These are phyloP conservation scores for Scatophagus argus DNA, from an alignment of 2,113 vertebrate species.

Conservation along the genomic window DNA sequence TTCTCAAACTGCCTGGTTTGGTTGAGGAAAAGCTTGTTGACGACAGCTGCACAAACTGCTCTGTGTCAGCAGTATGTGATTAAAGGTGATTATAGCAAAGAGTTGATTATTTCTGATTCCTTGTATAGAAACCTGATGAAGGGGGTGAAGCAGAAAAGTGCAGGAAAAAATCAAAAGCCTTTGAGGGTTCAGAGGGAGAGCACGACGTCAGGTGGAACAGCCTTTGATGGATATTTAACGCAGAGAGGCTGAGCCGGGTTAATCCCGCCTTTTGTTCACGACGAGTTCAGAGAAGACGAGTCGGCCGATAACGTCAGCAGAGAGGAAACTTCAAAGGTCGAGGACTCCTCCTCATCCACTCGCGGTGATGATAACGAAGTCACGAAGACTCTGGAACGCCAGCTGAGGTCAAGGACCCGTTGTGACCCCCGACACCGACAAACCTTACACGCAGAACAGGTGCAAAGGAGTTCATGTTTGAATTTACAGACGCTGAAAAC, in stretches of 20 bases:
- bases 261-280: conserved; percentile 66
- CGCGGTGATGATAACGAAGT: conserved; percentile 13
- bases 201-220: conserved; percentile 22
- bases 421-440: conserved; percentile 5
- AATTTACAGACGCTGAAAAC: not conserved
- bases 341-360: conserved; percentile 26
- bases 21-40: no score
- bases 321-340: conserved; percentile 57
- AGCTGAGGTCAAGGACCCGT: not conserved
- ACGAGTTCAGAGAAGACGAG: conserved; percentile 42
- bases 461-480: not conserved
- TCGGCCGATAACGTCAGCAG: conserved; percentile 17
- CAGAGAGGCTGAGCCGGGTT: conserved; percentile 41
- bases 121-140: not conserved
- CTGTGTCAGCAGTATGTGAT: no score
- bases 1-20: no score
- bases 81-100: no score
- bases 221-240: conserved; percentile 68
- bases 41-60: no score
- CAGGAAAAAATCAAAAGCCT: conserved; percentile 31
- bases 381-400: conserved; percentile 28
- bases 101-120: no score
- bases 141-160: not conserved
- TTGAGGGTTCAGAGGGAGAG: conserved; percentile 27
- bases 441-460: not conserved